phyloP scores from a whole-genome alignment of 1,140 invertebrate genomes.

The Drosophila kohkoa region DNA sequence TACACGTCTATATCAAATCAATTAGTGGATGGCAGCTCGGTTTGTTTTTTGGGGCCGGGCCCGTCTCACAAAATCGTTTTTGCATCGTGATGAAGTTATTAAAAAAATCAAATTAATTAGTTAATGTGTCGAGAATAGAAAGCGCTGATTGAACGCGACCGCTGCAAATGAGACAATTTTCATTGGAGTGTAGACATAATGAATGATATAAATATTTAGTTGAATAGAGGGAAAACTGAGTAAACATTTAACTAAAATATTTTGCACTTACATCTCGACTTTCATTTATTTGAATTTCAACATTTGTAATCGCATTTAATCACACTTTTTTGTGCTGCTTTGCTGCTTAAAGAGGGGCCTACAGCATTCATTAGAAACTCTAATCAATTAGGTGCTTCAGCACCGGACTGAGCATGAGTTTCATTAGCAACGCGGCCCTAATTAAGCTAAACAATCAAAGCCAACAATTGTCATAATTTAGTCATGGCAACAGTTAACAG shows the following conservation, averaged over 20 bases:
- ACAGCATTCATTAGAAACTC: conserved; percentile 23
- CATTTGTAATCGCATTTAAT: background rate
- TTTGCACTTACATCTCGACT: background rate
- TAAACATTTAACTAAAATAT: too few species aligned
- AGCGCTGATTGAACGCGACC: conserved; percentile 1
- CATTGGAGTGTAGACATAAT: background rate
- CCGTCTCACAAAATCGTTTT: conserved; percentile 14
- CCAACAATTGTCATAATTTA: conserved; percentile 74
- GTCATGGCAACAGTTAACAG: conserved; percentile 62
- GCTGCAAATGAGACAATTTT: background rate
- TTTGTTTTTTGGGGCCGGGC: conserved; percentile 11
- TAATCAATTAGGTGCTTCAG: conserved; percentile 60
- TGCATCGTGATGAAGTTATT: conserved; percentile 36
- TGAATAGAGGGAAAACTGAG: too few species aligned
- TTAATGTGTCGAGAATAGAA: conserved; percentile 19
- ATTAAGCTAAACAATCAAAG: conserved; percentile 81
- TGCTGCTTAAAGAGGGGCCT: conserved; percentile 14
- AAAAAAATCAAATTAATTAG: conserved; percentile 23
- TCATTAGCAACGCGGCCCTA: conserved; percentile 72
- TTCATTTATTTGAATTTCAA: background rate
- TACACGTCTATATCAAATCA: conserved; percentile 30
- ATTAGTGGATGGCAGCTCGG: conserved; percentile 63
- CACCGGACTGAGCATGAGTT: conserved; percentile 66
- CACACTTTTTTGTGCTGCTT: background rate
- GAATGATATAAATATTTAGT: background rate